Evolutionary conservation across 2,888 invertebrate genomes (phyloP), one percentile per base, ranked within the genome.

Genomic region (Epinotia demarniana): DNA sequence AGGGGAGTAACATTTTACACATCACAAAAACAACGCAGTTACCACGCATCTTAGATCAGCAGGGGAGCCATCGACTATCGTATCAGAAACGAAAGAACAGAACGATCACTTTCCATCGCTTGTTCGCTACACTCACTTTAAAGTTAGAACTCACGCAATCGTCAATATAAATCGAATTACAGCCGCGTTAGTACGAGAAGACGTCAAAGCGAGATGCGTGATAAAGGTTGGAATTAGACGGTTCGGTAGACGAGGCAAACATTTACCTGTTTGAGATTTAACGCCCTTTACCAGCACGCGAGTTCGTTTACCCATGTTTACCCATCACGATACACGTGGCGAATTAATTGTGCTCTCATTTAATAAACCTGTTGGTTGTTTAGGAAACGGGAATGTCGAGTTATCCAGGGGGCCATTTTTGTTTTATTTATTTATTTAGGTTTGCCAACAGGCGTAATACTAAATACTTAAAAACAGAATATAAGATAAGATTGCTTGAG

Each of bases 261-360:
- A 75, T 66, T 66, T 67, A 72, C 75, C 61, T 72, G 75, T 75
- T 75, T 72, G 75, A 72, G 72, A 75, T 75, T 75, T 72, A 75
- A 75, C 75, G 72, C 75, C 75, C 72, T 72, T 72, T 72, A 72
- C 55, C 62, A 55, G 55, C 66, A 67, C 75, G 75, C 67, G 75
- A 75, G 75, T 75, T 75, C 75, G 55, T 75, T 75, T 75, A 75
- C 75, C 75, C 62, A 75, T 75, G 55, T 75, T 75, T 75, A 75
- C 75, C 75, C 62, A 75, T 75, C 75, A 68, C 60, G 71, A 66
- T 66, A 46, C 67, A 43, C 18, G 43, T 46, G 19, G 23, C 23
- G 16, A 61, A 43, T 75, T 70, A 58, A 70, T 60, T 60, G 60
- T 49, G 64, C 46, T n/a, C 46, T 69, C n/a, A 64, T 55, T 58